Evolutionary conservation across 2,888 invertebrate species (phyloP).

Genomic region (Capitulum mitella): DNA sequence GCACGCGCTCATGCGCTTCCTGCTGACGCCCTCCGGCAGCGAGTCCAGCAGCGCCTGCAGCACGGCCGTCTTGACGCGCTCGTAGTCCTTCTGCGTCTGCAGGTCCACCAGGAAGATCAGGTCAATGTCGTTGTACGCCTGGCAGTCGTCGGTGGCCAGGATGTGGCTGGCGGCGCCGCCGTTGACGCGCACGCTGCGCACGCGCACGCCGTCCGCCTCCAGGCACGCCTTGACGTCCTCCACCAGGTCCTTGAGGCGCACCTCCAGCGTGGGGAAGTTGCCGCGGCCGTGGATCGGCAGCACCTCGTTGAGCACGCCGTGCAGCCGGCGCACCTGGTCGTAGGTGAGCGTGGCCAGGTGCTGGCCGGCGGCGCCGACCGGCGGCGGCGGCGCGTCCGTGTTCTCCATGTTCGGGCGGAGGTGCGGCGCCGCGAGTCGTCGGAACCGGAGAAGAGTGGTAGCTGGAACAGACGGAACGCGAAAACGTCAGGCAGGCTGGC

Average conservation of each 20-base stretch:
- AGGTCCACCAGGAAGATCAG: slow-evolving; percentile 96
- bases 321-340: slow-evolving; percentile 88
- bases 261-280: slow-evolving; percentile 87
- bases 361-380: background rate
- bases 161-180: slow-evolving; percentile 97
- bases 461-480: too few relatives aligned
- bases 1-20: slow-evolving; percentile 84
- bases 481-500: too few relatives aligned
- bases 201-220: slow-evolving; percentile 62
- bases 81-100: slow-evolving; percentile 78
- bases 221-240: slow-evolving; percentile 82
- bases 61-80: slow-evolving; percentile 91
- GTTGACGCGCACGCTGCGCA: slow-evolving; percentile 81
- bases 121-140: slow-evolving; percentile 91
- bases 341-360: slow-evolving; percentile 58
- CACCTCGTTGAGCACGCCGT: slow-evolving; percentile 92
- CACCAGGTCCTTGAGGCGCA: slow-evolving; percentile 87
- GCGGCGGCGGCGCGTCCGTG: background rate
- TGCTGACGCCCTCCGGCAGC: slow-evolving; percentile 73
- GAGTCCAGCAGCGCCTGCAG: slow-evolving; percentile 85
- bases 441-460: too few relatives aligned
- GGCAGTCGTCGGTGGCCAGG: slow-evolving; percentile 77
- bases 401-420: background rate
- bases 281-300: slow-evolving; percentile 89
- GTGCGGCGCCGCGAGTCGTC: too few relatives aligned